phyloP scores from a whole-genome alignment of 35 echinoderm and acorn worm genomes.

The Apostichopus californicus region DNA sequence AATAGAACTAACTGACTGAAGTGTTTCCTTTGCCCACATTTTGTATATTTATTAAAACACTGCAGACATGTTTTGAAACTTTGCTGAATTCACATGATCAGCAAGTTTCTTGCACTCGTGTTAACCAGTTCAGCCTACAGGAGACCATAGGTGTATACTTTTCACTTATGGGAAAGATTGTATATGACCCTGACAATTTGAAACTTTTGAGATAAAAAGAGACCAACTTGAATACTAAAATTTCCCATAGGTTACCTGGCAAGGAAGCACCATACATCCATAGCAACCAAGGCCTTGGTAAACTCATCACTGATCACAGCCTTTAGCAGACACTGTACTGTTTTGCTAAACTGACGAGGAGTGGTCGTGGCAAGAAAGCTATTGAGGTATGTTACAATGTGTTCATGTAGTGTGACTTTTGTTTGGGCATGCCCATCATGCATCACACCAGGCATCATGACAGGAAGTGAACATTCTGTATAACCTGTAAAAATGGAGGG shows the following conservation, averaged over 20 bases:
- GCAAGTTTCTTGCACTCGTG: too few relatives aligned
- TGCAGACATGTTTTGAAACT: too few relatives aligned
- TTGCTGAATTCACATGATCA: too few relatives aligned
- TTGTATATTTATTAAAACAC: too few relatives aligned
- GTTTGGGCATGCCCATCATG: constrained; percentile 66
- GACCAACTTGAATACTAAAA: too few relatives aligned
- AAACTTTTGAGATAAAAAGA: too few relatives aligned
- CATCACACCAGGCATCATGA: constrained; percentile 65
- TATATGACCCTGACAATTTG: too few relatives aligned
- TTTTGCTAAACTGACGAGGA: constrained; percentile 51
- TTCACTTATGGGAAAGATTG: too few relatives aligned
- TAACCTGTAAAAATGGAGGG: constrained; percentile 59
- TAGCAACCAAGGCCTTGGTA: constrained; percentile 57
- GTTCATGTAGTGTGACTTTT: constrained; percentile 64
- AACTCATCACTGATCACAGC: constrained; percentile 57
- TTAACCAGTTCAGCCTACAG: too few relatives aligned
- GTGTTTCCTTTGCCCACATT: too few relatives aligned
- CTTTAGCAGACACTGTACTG: constrained; percentile 67
- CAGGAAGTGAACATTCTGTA: constrained; percentile 66
- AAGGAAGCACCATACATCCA: constrained; percentile 94
- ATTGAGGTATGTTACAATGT: constrained; percentile 70
- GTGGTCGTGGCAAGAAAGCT: constrained; percentile 72
- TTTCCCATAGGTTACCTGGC: constrained; percentile 66
- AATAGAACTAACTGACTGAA: not conserved
- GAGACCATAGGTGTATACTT: too few relatives aligned